Base-by-base conservation (phyloP, 2,888 invertebrate genomes). In the Ichneumon xanthorius region DNA sequence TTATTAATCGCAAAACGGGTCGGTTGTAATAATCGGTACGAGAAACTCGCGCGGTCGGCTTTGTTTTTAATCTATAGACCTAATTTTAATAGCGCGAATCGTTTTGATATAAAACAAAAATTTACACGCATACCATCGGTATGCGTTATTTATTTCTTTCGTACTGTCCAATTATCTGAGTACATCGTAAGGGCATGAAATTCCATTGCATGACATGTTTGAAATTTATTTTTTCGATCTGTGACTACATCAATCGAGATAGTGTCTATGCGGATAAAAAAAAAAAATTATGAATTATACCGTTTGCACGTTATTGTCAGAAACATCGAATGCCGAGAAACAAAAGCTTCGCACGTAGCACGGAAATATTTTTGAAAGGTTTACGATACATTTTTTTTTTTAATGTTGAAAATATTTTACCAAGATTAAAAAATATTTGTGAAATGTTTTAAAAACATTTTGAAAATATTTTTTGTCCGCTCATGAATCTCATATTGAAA, bases 201-300 rank as follows among this genome's bases (percentile, higher is more conserved):
- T 26, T 22, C 58, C 75, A 63, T 40, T 85, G 85, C 85, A 85
- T 82, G 85, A 80, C 4, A 30, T 76, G 6, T 65, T 50, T 30
- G 61, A 48, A 30, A 58, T 48, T 33, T 48, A 67, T 55, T 77
- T 22, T 11, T 58, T 26, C 45, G 45, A 45, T 22, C 9, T 58
- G 40, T 65, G 22, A 33, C 9, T 30, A 37, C 45, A 19, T 63
- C 45, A 50, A 22, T 33, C 48, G 16, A 53, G 50, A 76, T 14
- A n/a, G 50, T 48, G 45, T 33, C 48, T 16, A 30, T 53, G 50
- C 19, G 9, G 22, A 65, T 14, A 48, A 45, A n/a, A 22, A 19
- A 7, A 19, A 76, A 16, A 22, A 67, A 67, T 50, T 22, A 48
- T 30, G 16, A 14, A 67, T 67, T 33, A 48, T 37, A 50, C 65